Percentiles rank a stretch among this genome's conserved stretches.
phyloP scores from a whole-genome alignment of 2,797 vertebrate genomes.

The Cyclura pinguis region DNA sequence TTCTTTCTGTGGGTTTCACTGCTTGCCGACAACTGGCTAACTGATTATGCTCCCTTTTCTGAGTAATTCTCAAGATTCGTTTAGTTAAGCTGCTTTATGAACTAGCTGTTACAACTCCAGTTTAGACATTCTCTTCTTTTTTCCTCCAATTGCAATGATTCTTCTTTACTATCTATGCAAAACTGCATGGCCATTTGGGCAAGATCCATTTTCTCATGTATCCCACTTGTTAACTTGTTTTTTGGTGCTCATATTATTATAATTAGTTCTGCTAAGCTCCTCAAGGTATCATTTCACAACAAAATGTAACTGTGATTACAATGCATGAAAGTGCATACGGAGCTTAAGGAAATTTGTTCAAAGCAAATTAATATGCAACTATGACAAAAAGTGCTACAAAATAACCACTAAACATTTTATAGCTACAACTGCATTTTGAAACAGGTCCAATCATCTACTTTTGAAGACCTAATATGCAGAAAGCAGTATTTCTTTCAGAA shows the following conservation, averaged over 20 bases:
- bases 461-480: neutral
- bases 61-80: neutral
- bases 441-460: neutral
- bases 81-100: neutral
- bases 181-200: neutral
- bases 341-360: slow-evolving; percentile 4
- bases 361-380: neutral
- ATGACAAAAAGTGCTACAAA: neutral
- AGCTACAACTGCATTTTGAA: neutral
- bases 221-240: neutral
- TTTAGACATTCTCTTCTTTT: neutral
- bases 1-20: neutral
- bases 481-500: neutral
- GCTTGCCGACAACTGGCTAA: neutral
- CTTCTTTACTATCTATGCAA: neutral
- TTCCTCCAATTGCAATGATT: neutral
- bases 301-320: neutral
- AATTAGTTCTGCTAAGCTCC: neutral
- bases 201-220: neutral
- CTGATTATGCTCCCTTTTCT: neutral
- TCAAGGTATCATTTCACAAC: neutral
- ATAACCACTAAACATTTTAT: neutral
- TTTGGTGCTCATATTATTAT: neutral
- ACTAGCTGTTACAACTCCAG: neutral
- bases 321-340: neutral